These are phyloP conservation scores for Choloepus didactylus DNA, from an alignment of 2,797 vertebrate species.

Conservation along the genomic window DNA sequence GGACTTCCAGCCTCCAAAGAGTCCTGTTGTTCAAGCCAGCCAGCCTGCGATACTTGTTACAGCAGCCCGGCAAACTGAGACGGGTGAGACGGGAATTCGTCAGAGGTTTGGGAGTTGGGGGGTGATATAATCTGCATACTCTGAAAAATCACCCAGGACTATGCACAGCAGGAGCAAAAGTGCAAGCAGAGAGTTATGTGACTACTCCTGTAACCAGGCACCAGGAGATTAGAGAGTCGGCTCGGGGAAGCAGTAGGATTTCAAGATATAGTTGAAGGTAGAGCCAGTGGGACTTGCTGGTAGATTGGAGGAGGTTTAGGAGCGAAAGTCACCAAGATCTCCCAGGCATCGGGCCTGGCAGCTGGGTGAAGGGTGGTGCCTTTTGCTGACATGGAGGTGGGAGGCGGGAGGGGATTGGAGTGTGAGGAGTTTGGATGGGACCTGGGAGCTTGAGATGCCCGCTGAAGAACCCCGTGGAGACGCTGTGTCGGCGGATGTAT, in stretches of 20 bases:
- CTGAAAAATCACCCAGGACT: neutral
- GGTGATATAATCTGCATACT: neutral
- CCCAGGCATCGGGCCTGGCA: neutral
- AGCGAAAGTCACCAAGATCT: no score
- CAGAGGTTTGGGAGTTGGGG: neutral
- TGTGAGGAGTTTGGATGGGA: neutral
- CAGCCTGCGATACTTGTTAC: no score
- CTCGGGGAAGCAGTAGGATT: no score
- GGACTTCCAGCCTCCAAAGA: no score
- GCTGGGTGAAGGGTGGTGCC: neutral
- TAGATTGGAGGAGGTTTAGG: neutral
- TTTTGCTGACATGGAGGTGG: fast-evolving
- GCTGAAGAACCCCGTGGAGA: fast-evolving
- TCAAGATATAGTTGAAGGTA: neutral
- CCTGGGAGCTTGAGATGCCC: neutral
- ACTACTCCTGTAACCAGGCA: neutral
- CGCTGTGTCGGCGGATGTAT: fast-evolving
- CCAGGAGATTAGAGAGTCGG: neutral
- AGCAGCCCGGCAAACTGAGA: no score
- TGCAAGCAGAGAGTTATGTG: no score
- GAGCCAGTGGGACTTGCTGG: neutral
- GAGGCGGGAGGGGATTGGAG: neutral
- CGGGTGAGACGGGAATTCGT: neutral
- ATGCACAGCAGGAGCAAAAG: neutral
- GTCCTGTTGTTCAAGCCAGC: no score